Evolutionary conservation across 2,797 vertebrate species (phyloP).

Genomic region (Chaunax sp.): DNA sequence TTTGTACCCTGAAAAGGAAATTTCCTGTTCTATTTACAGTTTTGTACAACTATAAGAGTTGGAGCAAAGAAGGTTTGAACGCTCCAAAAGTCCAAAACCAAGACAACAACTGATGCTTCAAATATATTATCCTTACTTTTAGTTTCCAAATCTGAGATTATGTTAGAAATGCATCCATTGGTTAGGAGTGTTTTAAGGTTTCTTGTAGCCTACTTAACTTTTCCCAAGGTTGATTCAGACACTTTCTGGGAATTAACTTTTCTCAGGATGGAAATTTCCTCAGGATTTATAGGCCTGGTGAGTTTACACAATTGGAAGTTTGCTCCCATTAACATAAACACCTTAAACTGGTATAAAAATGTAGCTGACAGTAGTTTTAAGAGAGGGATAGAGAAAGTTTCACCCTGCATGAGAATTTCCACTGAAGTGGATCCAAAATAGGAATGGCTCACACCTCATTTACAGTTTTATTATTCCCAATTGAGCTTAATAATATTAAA

Average conservation of each 20-base stretch:
- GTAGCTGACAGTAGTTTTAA: background rate
- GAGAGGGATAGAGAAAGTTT: background rate
- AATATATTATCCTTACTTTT: background rate
- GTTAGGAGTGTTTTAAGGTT: background rate
- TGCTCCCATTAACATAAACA: slow-evolving; percentile 10
- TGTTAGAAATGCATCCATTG: background rate
- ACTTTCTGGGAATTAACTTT: background rate
- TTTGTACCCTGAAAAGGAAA: too few species aligned
- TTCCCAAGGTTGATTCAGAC: background rate
- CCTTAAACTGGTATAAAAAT: slow-evolving; percentile 2
- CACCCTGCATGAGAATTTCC: background rate
- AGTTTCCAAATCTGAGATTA: background rate
- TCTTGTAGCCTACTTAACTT: background rate
- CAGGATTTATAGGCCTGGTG: background rate
- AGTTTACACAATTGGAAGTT: slow-evolving; percentile 10
- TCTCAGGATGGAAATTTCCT: slow-evolving; percentile 3
- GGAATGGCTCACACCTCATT: background rate
- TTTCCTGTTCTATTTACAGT: too few species aligned
- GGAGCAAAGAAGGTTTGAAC: too few species aligned
- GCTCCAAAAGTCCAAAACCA: background rate
- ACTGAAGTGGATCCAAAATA: background rate
- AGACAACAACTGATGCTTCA: background rate
- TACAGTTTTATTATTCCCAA: background rate
- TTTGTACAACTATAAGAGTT: too few species aligned
- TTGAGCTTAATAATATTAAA: background rate